Evolutionary conservation across 2,888 invertebrate species (phyloP).

Genomic region (Hermaeophaga mercurialis): DNA sequence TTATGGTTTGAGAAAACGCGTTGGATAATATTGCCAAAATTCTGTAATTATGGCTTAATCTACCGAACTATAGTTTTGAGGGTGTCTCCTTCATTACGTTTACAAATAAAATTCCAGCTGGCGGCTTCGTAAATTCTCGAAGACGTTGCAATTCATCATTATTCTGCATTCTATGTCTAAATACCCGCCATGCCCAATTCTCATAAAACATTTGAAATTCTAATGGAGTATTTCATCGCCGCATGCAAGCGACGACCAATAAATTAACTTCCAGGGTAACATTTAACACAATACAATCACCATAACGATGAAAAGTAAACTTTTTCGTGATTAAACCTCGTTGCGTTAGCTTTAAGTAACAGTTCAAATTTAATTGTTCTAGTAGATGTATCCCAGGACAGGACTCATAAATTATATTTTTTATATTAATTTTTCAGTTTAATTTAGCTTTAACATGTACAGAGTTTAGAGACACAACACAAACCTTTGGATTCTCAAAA

Average conservation of each 20-base stretch:
- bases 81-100: neutral
- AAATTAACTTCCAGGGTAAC: constrained; percentile 20
- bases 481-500: too few species aligned
- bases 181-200: constrained; percentile 30
- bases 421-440: too few species aligned
- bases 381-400: neutral
- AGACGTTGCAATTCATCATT: constrained; percentile 21
- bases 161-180: constrained; percentile 25
- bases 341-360: neutral
- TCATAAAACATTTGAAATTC: constrained; percentile 29
- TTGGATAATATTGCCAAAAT: neutral
- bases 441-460: too few species aligned
- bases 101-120: neutral
- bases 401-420: too few species aligned
- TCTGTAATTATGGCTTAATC: too few species aligned
- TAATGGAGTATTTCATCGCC: constrained; percentile 27
- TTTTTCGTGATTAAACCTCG: constrained; percentile 19
- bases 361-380: constrained; percentile 5
- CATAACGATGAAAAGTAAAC: constrained; percentile 13
- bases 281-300: constrained; percentile 17
- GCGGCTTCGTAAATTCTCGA: neutral
- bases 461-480: too few species aligned
- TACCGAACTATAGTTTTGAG: too few species aligned
- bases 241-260: constrained; percentile 16
- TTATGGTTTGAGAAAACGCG: neutral